Evolutionary conservation across 2,888 invertebrate species (phyloP).

Genomic region (Dynastes hyllus): DNA sequence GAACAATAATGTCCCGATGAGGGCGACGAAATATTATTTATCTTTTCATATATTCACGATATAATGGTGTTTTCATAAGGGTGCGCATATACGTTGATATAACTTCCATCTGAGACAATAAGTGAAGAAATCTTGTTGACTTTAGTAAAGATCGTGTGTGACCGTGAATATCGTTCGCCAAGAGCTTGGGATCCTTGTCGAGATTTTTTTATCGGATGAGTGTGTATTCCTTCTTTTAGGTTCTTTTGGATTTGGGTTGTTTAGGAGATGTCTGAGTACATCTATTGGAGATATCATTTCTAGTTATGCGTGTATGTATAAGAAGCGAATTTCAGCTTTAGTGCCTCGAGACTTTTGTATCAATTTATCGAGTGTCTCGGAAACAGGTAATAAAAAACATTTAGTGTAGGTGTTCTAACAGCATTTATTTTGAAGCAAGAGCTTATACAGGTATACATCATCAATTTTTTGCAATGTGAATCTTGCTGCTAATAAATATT

Average conservation of each 20-base stretch:
- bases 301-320: neutral
- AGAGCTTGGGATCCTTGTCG: neutral
- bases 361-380: no score
- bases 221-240: neutral
- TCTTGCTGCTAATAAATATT: no score
- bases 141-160: slow-evolving; percentile 11
- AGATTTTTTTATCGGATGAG: neutral
- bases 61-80: slow-evolving; percentile 37
- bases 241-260: neutral
- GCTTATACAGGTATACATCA: no score
- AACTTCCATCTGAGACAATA: slow-evolving; percentile 39
- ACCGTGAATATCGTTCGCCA: slow-evolving; percentile 17
- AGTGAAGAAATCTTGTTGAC: slow-evolving; percentile 32
- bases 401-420: no score
- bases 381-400: no score
- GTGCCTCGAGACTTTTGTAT: no score
- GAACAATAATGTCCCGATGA: slow-evolving; percentile 28
- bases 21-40: slow-evolving; percentile 34
- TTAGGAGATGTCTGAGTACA: slow-evolving; percentile 3
- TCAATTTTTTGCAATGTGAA: no score
- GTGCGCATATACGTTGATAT: neutral
- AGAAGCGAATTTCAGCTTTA: no score
- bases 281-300: neutral
- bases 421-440: no score
- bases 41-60: slow-evolving; percentile 32